Evolutionary conservation across 2,888 invertebrate genomes (phyloP), one percentile per base, ranked within the genome.

Genomic region (Poecilus cupreus): DNA sequence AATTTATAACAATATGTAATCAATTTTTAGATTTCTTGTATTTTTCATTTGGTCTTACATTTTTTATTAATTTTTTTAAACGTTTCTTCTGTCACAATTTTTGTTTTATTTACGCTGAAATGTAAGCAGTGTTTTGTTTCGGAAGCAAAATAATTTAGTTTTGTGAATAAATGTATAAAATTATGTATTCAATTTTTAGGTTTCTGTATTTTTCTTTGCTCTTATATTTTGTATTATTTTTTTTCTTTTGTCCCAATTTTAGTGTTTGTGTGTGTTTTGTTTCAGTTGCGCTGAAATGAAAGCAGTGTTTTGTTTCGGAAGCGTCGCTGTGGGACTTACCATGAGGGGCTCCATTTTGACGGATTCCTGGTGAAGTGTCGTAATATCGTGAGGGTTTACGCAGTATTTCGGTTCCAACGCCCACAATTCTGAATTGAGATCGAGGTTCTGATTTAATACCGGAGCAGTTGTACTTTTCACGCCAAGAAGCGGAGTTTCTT

Each of bases 401-500:
- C 86, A 87, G 72, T 85, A 82, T 79, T 81, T 83, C 46, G 85
- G 82, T 77, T 85, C 85, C 84, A 85, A 83, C 54, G 86, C 86
- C 77, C 82, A 82, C 43, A 83, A 80, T 80, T 86, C 85, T 82
- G 84, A 83, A 74, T 83, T 82, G 43, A 86, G 83, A 81, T 85
- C 82, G 54, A 70, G 18, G 64, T 22, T 77, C 49, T 11, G 57
- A 72, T 37, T 51, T 68, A 37, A 16, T 64, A 22, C 60, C 13
- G 64, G 16, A 13, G 37, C 37, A 37, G 22, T 22, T 26, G 32
- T 51, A 43, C 80, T 85, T 88, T 89, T 90, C 90, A 89, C 90
- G 90, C 88, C 89, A 89, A 87, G 90, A 89, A 86, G 88, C 88
- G 87, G 88, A 88, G 84, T 87, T 85, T 85, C 86, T 84, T 83